Conservation (phyloP, 2,113 vertebrate genomes). For the Thymallus thymallus region DNA sequence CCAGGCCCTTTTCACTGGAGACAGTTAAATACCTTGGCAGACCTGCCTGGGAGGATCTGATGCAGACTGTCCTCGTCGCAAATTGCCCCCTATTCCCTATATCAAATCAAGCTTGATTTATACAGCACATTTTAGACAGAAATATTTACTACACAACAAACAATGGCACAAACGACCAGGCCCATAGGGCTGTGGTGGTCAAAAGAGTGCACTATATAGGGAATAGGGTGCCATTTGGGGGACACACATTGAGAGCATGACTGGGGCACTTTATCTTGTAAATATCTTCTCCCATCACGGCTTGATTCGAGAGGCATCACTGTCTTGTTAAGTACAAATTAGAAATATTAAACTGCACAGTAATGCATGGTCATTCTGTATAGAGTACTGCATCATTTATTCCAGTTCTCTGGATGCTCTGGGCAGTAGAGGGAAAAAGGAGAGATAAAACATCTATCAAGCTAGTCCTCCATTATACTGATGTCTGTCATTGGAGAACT, state of each 20-base stretch:
- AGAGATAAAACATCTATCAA: not conserved
- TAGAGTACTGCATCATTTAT: not conserved
- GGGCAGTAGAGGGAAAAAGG: not conserved
- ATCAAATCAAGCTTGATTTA: too few species aligned
- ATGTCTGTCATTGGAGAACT: conserved; percentile 2
- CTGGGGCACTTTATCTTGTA: not conserved
- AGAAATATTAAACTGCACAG: not conserved
- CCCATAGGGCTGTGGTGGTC: too few species aligned
- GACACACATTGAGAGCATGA: not conserved
- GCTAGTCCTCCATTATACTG: not conserved
- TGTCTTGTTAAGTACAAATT: not conserved
- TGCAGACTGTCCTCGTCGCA: not conserved
- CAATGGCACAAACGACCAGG: too few species aligned
- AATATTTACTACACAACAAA: too few species aligned
- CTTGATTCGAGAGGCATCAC: not conserved
- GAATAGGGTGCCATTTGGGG: too few species aligned
- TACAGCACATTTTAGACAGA: too few species aligned
- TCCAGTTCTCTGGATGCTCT: not conserved
- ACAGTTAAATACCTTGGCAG: not conserved
- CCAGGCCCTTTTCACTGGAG: not conserved
- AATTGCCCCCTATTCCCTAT: too few species aligned
- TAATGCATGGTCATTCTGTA: conserved; percentile 1
- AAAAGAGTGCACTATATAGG: too few species aligned
- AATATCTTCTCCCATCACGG: not conserved
- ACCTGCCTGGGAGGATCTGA: not conserved